Base-by-base conservation (phyloP, 2,888 invertebrate species). In the Pantelozetes paolii region DNA sequence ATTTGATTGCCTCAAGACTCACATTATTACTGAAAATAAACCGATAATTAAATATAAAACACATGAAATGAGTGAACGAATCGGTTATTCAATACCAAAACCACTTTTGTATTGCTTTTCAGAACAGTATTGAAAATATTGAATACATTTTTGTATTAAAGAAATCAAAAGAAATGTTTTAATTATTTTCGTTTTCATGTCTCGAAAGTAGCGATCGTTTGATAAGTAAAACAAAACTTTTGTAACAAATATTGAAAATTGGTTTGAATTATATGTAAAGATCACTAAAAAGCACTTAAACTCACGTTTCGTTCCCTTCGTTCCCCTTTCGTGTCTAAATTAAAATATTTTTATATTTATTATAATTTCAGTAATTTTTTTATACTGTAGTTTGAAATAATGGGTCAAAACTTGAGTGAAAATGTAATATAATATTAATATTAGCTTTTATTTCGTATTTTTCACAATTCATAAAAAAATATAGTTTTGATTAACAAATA, bases 41-140 rank as follows among this genome's bases (percentile, higher is more conserved):
- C 67, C 42, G 67, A 67, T 40, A 67, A 67, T 67, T 67, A 67
- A 67, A 67, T 67, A 67, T n/a, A n/a, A n/a, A 67, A 67, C 20
- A 13, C 54, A n/a, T 23, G 23, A 23, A 26, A 54, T 26, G 15
- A 20, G n/a, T 2, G 23, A 54, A 54, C 32, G 0, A 20, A 40
- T 23, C 40, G 15, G 23, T 40, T 40, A 67, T 67, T 67, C 40
- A 20, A 67, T 67, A 40, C 1, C n/a, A n/a, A n/a, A n/a, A n/a
- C n/a, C n/a, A n/a, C n/a, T n/a, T n/a, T n/a, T n/a, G n/a, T n/a
- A n/a, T n/a, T n/a, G n/a, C n/a, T n/a, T n/a, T n/a, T n/a, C n/a
- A n/a, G n/a, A n/a, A n/a, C n/a, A 15, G 18, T 67, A 26, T 54
- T 54, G 54, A 23, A 54, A 26, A 54, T 36, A 8, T 36, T 36